These are phyloP conservation scores for Leptinotarsa haldemani DNA, from an alignment of 2,888 invertebrate species.

Conservation along the genomic window DNA sequence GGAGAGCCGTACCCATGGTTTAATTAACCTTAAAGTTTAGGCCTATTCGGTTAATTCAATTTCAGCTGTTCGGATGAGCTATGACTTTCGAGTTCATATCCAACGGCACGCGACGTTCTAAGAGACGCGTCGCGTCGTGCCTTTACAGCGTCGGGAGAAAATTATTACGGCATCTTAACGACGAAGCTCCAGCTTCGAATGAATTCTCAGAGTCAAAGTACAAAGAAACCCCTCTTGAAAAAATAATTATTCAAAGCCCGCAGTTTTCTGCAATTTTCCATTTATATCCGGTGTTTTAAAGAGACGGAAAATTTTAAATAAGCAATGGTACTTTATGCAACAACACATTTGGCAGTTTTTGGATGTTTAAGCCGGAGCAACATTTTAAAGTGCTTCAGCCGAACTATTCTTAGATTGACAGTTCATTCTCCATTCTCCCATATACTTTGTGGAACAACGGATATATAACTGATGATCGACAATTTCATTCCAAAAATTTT, in stretches of 20 bases:
- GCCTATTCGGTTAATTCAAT: conserved; percentile 51
- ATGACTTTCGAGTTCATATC: conserved; percentile 26
- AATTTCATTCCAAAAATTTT: too few relatives aligned
- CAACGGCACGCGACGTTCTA: conserved; percentile 13
- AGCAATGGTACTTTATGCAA: too few relatives aligned
- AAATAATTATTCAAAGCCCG: background rate
- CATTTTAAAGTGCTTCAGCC: too few relatives aligned
- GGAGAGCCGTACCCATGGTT: conserved; percentile 45
- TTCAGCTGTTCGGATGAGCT: conserved; percentile 41
- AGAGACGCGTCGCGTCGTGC: background rate
- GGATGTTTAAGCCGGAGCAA: too few relatives aligned
- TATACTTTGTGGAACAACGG: too few relatives aligned
- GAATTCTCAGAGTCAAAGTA: background rate
- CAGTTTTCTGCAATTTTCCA: background rate
- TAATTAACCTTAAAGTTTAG: conserved; percentile 53
- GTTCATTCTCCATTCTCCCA: too few relatives aligned
- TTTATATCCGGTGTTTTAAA: too few relatives aligned
- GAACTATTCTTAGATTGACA: too few relatives aligned
- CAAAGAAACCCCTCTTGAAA: background rate
- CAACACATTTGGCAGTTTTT: too few relatives aligned
- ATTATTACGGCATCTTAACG: background rate
- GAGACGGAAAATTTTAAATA: too few relatives aligned
- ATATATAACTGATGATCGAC: too few relatives aligned
- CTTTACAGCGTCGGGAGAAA: background rate
- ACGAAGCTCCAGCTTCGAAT: background rate